Base-by-base conservation (phyloP, 2,888 invertebrate species). In the Diaphora mendica region DNA sequence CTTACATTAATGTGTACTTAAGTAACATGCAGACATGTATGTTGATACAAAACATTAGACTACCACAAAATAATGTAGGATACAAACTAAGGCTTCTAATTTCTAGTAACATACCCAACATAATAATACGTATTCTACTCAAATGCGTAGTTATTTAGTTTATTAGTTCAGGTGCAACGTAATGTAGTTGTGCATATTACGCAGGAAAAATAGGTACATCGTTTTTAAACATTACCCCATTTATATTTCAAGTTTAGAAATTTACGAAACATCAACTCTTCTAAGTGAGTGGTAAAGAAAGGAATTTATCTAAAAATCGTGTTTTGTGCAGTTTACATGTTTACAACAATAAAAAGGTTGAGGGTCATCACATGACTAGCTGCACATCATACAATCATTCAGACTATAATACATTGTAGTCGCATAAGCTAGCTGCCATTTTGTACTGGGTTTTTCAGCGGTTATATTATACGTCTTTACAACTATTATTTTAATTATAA, bases 131-230 rank as follows among this genome's bases (percentile, higher is more conserved):
- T 70, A 69, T 68, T 76, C 73, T 80, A 80, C 65, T 59, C 70
- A 77, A 68, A 64, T 66, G 71, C 30, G 67, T 81, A 77, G 69
- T 80, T 76, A 74, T 80, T 73, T 69, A 78, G 62, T 75, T 82
- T 82, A 71, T 69, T 73, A 75, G 71, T 65, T 77, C 70, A 70
- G 74, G 74, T 82, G 82, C 77, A 77, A 78, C 74, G 73, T 73
- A 81, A 79, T 55, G 67, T 72, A 35, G 73, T 68, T 70, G 83
- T 83, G 83, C 79, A 72, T 44, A 73, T 67, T 66, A 73, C 13
- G n/a, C 35, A 44, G 23, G 72, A 59, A 70, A 68, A 66, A 64
- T n/a, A 66, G 70, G 44, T 75, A 78, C 73, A 71, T 73, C 75
- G 72, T 70, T 75, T 66, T 77, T 42, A 72, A 74, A 80, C 71